phyloP scores from a whole-genome alignment of 2,797 vertebrate genomes.

The Bufotes viridis region DNA sequence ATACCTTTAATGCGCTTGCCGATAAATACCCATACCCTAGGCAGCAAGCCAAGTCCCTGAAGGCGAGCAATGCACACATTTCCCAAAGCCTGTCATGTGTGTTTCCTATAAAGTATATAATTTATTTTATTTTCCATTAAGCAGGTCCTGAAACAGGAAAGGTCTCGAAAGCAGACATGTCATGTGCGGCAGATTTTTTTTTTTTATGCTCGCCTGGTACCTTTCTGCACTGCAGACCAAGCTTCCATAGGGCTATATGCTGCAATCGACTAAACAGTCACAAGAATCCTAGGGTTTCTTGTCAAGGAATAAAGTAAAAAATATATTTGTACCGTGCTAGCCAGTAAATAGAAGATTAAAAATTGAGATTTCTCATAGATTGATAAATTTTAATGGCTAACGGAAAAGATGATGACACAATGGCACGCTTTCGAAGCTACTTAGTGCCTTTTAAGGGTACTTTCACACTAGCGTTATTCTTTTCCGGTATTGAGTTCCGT shows the following conservation, averaged over 20 bases:
- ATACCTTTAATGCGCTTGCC: slow-evolving; percentile 31
- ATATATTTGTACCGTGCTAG: neutral
- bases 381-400: no score
- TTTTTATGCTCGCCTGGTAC: neutral
- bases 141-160: neutral
- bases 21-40: slow-evolving; percentile 1
- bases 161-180: neutral
- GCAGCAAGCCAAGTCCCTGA: slow-evolving; percentile 30
- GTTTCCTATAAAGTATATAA: neutral
- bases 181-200: no score
- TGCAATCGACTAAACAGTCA: neutral
- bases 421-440: no score
- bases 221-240: neutral
- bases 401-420: no score
- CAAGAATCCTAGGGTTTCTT: neutral
- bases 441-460: no score
- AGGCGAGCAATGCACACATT: slow-evolving; percentile 23
- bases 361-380: no score
- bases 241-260: neutral
- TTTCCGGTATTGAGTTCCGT: no score
- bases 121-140: slow-evolving; percentile 42
- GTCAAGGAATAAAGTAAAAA: neutral
- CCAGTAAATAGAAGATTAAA: no score
- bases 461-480: no score
- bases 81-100: slow-evolving; percentile 1